Base-by-base conservation (phyloP, 2,113 vertebrate species). In the Toxostoma redivivum region DNA sequence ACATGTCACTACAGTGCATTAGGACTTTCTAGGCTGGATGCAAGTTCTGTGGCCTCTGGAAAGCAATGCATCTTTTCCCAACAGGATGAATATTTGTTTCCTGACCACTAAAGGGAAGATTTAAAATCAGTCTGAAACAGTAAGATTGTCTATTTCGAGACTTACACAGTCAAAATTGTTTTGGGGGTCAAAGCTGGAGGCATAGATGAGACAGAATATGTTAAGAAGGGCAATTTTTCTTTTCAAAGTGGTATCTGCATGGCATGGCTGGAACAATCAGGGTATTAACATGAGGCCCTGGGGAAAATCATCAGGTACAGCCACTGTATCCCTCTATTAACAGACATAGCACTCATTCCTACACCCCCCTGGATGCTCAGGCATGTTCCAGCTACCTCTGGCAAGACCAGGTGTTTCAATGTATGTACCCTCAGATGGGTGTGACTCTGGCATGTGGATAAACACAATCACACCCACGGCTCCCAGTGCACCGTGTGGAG, bases 1-100 rank as follows among this genome's bases (percentile, higher is more conserved):
- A 88, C 22, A 10, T 35, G 44, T 58, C 89, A 77, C 22, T 86
- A 73, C 38, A 83, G 27, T 21, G 38, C 42, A 66, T 86, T 73
- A 73, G 58, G 70, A 47, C 23, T 82, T 91, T 66, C 38, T 81
- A 42, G 42, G 54, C 58, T 66, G 69, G 50, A 66, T 48, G 21
- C 28, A 90, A 91, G 60, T 76, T 91, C 37, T 64, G 47, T 57
- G 38, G 81, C 73, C 42, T 22, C 35, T 45, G 44, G 81, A 91
- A 94, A 92, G 84, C 81, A 74, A 89, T 44, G 83, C 12, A 79
- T 89, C 86, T 64, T 65, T 82, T 54, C 74, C 91, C 93, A 91
- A 38, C 24, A 64, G 91, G 66, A 89, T 79, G 93, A 81, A 85
- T 76, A 66, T 51, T 86, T 96, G 51, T 84, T 92, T 76, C 51